Conservation (phyloP, 2,797 vertebrate species). For the Malurus splendens region DNA sequence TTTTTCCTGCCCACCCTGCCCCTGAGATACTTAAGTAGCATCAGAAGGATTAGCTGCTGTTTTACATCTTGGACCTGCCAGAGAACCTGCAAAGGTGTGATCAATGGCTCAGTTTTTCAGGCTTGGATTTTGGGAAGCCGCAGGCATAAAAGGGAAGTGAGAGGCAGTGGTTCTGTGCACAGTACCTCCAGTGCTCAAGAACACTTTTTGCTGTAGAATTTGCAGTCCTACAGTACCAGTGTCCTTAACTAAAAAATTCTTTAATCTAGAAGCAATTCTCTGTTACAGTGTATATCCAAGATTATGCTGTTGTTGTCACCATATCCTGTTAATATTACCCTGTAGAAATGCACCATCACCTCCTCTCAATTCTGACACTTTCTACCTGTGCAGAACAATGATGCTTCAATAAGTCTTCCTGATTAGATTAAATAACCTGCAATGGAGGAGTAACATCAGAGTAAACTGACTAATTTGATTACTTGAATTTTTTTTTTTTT, state of each 20-base stretch:
- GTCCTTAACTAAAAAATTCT: neutral
- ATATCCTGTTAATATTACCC: neutral
- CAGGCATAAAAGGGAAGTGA: neutral
- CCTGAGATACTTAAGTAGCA: neutral
- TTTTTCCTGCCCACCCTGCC: neutral
- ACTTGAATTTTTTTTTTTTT: neutral
- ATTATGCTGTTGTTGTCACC: neutral
- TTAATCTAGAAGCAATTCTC: neutral
- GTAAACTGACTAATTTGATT: neutral
- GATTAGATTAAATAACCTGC: neutral
- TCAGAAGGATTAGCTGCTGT: neutral
- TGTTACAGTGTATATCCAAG: fast-evolving
- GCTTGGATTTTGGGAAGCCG: neutral
- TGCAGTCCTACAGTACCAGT: neutral
- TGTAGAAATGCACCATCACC: neutral
- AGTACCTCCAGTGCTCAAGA: neutral
- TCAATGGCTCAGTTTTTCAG: neutral
- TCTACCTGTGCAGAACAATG: neutral
- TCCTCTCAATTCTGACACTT: neutral
- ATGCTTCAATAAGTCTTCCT: neutral
- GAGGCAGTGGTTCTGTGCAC: neutral
- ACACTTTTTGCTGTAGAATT: neutral
- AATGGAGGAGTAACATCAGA: neutral
- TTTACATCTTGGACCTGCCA: neutral
- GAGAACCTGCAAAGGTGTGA: neutral